Evolutionary conservation across 2,888 invertebrate species (phyloP).

Genomic region (Leistus spinibarbis): DNA sequence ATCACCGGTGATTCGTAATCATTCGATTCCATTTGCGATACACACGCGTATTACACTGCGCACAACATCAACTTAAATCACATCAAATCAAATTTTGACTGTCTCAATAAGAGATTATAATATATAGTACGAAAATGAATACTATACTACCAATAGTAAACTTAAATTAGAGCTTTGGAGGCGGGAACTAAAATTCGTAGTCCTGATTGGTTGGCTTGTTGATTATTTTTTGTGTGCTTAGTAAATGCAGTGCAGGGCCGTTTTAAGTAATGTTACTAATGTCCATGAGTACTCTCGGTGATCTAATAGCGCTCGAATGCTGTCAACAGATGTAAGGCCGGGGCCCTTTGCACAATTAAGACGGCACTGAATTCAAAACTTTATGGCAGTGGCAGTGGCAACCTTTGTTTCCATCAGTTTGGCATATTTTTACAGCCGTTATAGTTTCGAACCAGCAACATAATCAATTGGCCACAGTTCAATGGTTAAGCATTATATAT

Average conservation of each 20-base stretch:
- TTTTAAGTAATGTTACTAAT: not conserved
- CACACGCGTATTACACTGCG: not conserved
- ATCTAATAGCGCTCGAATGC: too few relatives aligned
- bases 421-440: not conserved
- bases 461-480: too few relatives aligned
- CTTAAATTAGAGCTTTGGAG: not conserved
- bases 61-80: not conserved
- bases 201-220: not conserved
- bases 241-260: too few relatives aligned
- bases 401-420: not conserved
- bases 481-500: too few relatives aligned
- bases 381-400: not conserved
- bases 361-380: not conserved
- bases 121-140: not conserved
- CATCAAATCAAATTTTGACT: not conserved
- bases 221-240: too few relatives aligned
- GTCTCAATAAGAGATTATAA: too few relatives aligned
- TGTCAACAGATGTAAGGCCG: too few relatives aligned
- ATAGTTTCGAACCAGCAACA: too few relatives aligned
- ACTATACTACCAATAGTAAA: not conserved
- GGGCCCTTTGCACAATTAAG: too few relatives aligned
- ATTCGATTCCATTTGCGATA: not conserved
- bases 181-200: not conserved
- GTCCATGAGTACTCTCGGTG: not conserved
- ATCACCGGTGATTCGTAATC: not conserved